Base-by-base conservation (phyloP, 2,797 vertebrate genomes). In the Cheirogaleus major region DNA sequence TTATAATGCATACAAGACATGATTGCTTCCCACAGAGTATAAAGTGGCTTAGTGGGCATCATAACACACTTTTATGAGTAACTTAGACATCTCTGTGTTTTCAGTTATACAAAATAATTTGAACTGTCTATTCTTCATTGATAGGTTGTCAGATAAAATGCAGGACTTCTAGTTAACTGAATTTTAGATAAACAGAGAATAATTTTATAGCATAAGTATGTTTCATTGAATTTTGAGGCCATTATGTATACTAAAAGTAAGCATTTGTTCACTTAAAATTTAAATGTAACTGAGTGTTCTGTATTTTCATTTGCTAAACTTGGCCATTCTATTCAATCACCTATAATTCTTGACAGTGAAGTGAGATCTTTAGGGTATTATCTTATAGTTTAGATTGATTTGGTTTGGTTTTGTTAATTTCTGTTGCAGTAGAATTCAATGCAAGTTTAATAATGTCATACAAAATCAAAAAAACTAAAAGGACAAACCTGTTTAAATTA, bases 401-500 rank as follows among this genome's bases (percentile, higher is more conserved):
- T 95, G 70, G 23, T 70, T 84, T 94, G 55, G 52, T 81, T 95
- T 89, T 67, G 8, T 73, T 91, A 97, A 96, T 35, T 97, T 93
- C 50, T 95, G 0, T 91, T 97, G 30, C 3, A 76, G 43, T 35
- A 14, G 82, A 94, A 84, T 96, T 87, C 84, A 91, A 73, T 87
- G 2, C 65, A 78, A 95, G 86, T 27, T 73, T 95, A 96, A 73
- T 95, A 97, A 95, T 93, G 94, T 14, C 1, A 89, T 70, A 6
- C 81, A 90, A 95, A 73, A 95, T 82, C 1, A 84, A 86, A 89
- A 98, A 95, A 85, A 75, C 8, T 8, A 20, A 87, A 92, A 82
- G 32, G 81, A 97, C 96, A 97, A 98, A 96, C 80, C 82, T 27
- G 65, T 59, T 98, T 98, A 92, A 98, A 95, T 96, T 98, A 97